Evolutionary conservation across 2,888 invertebrate genomes (phyloP).

Genomic region (Noctua janthe): DNA sequence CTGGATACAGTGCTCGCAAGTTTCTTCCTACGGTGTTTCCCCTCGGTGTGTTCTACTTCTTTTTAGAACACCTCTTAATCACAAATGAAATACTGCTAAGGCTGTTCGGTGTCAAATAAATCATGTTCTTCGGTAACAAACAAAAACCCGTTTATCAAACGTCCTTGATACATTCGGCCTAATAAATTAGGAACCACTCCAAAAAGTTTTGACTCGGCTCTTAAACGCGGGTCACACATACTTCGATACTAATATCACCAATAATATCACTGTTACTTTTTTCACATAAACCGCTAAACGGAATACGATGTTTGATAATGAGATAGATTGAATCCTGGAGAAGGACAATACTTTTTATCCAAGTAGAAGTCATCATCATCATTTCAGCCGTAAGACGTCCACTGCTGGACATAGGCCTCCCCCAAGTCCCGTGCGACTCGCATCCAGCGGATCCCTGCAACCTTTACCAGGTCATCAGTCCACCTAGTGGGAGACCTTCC

Average conservation of each 20-base stretch:
- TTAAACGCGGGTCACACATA: conserved; percentile 8
- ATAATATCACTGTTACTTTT: not conserved
- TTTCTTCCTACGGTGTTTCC: not conserved
- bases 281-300: not conserved
- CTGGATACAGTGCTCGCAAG: too few species aligned
- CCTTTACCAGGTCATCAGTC: too few species aligned
- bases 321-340: not conserved
- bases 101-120: conserved; percentile 25
- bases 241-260: not conserved
- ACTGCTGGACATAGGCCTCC: too few species aligned
- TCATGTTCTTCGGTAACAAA: conserved; percentile 17
- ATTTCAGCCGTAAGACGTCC: too few species aligned
- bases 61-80: conserved; percentile 6
- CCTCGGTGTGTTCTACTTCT: not conserved
- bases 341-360: not conserved
- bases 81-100: conserved; percentile 20
- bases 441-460: too few species aligned
- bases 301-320: not conserved
- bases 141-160: conserved; percentile 45
- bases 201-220: conserved; percentile 28
- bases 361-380: too few species aligned
- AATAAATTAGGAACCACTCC: conserved; percentile 28
- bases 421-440: too few species aligned
- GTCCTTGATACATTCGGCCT: conserved; percentile 10
- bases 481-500: too few species aligned